These are phyloP conservation scores for Oreochromis aureus DNA, from an alignment of 2,113 vertebrate genomes.

Conservation along the genomic window DNA sequence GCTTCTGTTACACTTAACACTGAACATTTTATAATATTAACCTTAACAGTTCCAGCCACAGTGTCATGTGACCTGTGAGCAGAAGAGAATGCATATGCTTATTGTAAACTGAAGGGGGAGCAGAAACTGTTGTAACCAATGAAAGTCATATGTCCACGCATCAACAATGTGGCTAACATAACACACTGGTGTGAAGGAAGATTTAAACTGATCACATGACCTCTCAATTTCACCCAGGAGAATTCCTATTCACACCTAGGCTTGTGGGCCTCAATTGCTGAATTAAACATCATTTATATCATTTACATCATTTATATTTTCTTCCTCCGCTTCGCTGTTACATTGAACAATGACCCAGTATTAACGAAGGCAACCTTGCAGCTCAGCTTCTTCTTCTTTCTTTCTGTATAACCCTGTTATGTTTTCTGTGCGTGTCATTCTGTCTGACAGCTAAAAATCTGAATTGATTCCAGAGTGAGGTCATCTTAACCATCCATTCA, in stretches of 20 bases:
- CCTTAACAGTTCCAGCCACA: not conserved
- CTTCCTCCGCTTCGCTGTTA: rapidly evolving
- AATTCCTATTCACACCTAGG: not conserved
- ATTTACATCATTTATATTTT: not conserved
- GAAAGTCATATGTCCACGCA: not conserved
- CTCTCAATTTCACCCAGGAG: not conserved
- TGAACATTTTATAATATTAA: not conserved
- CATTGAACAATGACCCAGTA: not conserved
- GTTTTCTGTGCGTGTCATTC: not conserved
- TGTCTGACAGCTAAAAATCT: not conserved
- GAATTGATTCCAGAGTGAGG: not conserved
- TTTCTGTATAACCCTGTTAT: not conserved
- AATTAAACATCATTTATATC: not conserved
- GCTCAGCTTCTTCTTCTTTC: not conserved
- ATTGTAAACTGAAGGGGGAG: not conserved
- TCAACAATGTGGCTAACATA: not conserved
- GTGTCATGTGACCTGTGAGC: not conserved
- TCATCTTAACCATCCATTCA: not conserved
- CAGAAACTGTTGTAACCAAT: not conserved
- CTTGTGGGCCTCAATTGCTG: not conserved
- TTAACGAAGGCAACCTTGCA: not conserved
- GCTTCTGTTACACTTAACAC: not conserved
- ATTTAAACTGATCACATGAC: not conserved
- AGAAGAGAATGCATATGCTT: not conserved
- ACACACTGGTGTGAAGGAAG: not conserved